phyloP scores from a whole-genome alignment of 2,113 vertebrate genomes.

The Nannobrachium achirus region DNA sequence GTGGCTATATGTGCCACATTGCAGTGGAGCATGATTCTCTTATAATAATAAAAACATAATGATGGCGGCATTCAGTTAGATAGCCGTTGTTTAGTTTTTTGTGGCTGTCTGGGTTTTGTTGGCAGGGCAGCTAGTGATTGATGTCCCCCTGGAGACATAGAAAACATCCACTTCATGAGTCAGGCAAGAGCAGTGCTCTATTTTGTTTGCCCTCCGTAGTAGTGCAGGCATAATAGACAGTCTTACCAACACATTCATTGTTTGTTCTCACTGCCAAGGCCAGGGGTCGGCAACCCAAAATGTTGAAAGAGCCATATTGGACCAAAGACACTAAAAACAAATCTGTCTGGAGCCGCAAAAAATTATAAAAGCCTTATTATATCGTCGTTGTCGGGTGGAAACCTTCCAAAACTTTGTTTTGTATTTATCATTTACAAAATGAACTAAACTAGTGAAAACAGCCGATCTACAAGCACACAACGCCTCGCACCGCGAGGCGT shows the following conservation, averaged over 20 bases:
- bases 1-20: neutral
- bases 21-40: neutral
- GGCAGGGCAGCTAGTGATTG: constrained; percentile 44
- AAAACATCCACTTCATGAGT: constrained; percentile 37
- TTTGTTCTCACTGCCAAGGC: neutral
- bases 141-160: constrained; percentile 39
- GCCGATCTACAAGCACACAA: too few relatives aligned
- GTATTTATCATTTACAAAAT: too few relatives aligned
- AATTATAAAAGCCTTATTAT: too few relatives aligned
- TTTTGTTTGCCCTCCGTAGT: neutral
- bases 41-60: neutral
- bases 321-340: too few relatives aligned
- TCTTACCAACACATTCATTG: neutral
- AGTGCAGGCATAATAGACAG: neutral
- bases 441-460: too few relatives aligned
- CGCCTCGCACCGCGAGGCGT: too few relatives aligned
- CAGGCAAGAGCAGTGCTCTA: neutral
- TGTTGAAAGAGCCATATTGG: too few relatives aligned
- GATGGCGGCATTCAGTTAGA: constrained; percentile 21
- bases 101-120: constrained; percentile 21
- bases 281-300: too few relatives aligned
- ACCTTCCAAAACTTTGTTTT: too few relatives aligned
- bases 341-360: too few relatives aligned
- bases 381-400: too few relatives aligned
- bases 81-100: neutral